A percentile compares a stretch with the other conserved stretches of the same genome.
These are phyloP conservation scores for Dione vanillae DNA, from an alignment of 2,888 invertebrate species.

Conservation along the genomic window DNA sequence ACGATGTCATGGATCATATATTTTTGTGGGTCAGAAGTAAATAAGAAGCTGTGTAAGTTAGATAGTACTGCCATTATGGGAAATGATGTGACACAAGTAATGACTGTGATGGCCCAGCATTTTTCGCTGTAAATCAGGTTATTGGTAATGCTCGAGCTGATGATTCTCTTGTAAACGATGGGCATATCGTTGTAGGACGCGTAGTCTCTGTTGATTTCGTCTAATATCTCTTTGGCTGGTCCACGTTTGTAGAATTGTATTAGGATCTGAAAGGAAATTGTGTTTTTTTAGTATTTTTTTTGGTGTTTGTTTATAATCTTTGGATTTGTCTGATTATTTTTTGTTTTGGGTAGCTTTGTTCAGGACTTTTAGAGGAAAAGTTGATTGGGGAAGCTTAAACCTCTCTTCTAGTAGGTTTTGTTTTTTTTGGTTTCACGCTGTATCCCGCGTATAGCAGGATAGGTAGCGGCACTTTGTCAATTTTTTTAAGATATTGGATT, in stretches of 20 bases:
- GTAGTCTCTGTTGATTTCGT: constrained; percentile 61
- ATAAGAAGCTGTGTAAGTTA: constrained; percentile 54
- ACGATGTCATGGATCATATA: constrained; percentile 67
- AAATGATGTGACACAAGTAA: constrained; percentile 53
- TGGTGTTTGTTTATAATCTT: too few species aligned
- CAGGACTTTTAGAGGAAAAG: too few species aligned
- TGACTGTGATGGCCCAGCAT: constrained; percentile 55
- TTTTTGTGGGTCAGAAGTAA: constrained; percentile 51
- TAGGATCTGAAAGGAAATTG: constrained; percentile 54
- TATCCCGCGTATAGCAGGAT: too few species aligned
- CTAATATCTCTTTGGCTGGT: constrained; percentile 50
- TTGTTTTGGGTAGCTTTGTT: too few species aligned
- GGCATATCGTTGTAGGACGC: constrained; percentile 50
- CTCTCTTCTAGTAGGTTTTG: too few species aligned
- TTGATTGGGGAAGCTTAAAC: too few species aligned
- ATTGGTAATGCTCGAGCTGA: constrained; percentile 47
- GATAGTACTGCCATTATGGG: constrained; percentile 55
- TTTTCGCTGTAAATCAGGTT: constrained; percentile 56
- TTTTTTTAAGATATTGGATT: too few species aligned
- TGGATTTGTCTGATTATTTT: too few species aligned
- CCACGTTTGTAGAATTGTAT: constrained; percentile 52
- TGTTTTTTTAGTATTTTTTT: too few species aligned
- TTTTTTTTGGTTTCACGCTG: too few species aligned
- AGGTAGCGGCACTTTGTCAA: too few species aligned
- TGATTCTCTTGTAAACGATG: constrained; percentile 46